Conservation (phyloP, 2,113 vertebrate species). For the Channa maculata region DNA sequence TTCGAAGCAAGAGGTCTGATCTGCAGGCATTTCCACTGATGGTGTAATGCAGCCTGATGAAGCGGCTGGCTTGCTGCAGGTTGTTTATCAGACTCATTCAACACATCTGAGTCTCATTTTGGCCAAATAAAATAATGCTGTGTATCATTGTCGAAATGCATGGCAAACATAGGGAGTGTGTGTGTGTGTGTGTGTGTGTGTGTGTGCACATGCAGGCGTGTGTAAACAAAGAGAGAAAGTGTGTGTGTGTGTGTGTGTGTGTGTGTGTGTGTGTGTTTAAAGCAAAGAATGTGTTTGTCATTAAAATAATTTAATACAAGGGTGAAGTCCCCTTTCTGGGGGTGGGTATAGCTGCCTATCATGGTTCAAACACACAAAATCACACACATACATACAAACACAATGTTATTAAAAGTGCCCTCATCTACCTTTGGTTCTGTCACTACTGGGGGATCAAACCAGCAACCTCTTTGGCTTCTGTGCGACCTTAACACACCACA, state of each 20-base stretch:
- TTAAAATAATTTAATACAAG: slow-evolving; percentile 74
- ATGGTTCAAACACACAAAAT: not conserved
- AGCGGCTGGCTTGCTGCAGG: slow-evolving; percentile 64
- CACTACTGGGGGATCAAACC: slow-evolving; percentile 23
- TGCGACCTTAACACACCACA: slow-evolving; percentile 7
- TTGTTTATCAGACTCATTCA: slow-evolving; percentile 69
- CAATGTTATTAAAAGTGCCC: not conserved
- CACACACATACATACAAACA: no score
- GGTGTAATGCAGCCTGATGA: slow-evolving; percentile 46
- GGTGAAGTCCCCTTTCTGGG: slow-evolving; percentile 64
- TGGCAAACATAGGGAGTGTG: slow-evolving; percentile 60
- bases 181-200: slow-evolving; percentile 19
- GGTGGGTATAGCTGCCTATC: slow-evolving; percentile 34
- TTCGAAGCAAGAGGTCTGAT: slow-evolving; percentile 46
- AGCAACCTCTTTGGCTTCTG: slow-evolving; percentile 14
- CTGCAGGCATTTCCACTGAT: slow-evolving; percentile 41
- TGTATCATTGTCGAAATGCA: slow-evolving; percentile 72
- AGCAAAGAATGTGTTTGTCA: slow-evolving; percentile 76
- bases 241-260: slow-evolving; percentile 18
- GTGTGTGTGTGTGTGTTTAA: slow-evolving; percentile 27
- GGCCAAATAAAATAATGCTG: slow-evolving; percentile 65
- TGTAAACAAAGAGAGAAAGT: not conserved
- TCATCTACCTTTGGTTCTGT: slow-evolving; percentile 23
- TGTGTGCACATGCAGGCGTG: not conserved
- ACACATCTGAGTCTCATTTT: slow-evolving; percentile 77